Evolutionary conservation across 2,113 vertebrate genomes (phyloP).

Genomic region (Crotalus helleri): DNA sequence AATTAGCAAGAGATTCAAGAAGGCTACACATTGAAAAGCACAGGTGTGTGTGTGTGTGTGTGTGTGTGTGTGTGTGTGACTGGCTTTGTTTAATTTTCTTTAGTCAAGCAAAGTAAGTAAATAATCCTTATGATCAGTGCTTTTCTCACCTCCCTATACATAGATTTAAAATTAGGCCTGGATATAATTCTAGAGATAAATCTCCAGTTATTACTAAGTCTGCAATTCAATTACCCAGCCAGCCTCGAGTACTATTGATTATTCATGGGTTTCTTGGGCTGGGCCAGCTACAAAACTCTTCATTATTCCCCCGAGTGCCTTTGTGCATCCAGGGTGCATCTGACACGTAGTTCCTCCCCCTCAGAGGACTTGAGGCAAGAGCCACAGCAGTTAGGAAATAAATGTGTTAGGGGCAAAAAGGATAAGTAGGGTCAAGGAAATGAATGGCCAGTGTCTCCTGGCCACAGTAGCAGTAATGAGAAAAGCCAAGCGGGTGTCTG

Average conservation of each 20-base stretch:
- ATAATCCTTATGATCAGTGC: slow-evolving; percentile 44
- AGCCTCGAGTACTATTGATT: slow-evolving; percentile 67
- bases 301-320: slow-evolving; percentile 64
- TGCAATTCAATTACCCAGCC: slow-evolving; percentile 64
- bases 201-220: slow-evolving; percentile 61
- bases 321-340: slow-evolving; percentile 43
- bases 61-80: not conserved
- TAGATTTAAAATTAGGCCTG: slow-evolving; percentile 50
- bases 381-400: not conserved
- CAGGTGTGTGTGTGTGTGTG: not conserved
- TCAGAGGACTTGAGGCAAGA: not conserved
- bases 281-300: slow-evolving; percentile 54
- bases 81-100: slow-evolving; percentile 46
- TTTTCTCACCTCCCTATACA: slow-evolving; percentile 47
- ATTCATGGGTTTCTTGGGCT: slow-evolving; percentile 65
- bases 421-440: not conserved
- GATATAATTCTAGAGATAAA: slow-evolving; percentile 56
- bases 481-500: not conserved
- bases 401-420: not conserved
- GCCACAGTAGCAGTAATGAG: not conserved
- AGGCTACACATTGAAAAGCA: slow-evolving; percentile 39
- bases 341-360: slow-evolving; percentile 33
- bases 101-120: slow-evolving; percentile 42
- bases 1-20: not conserved
- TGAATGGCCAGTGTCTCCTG: not conserved